Base-by-base conservation (phyloP, 2,888 invertebrate genomes). In the Conchocele bisecta region DNA sequence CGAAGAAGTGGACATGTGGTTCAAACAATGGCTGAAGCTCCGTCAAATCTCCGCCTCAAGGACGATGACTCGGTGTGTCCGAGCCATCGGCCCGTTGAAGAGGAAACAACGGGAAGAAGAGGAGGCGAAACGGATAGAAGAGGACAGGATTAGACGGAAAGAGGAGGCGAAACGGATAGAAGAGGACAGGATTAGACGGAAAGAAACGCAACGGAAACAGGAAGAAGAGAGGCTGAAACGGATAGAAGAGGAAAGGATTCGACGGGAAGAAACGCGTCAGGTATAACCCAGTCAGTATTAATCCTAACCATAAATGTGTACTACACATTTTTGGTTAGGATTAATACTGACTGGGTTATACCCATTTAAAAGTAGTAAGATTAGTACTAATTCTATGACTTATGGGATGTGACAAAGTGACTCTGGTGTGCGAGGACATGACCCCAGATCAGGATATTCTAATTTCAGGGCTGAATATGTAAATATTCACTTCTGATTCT, bases 1-100 rank as follows among this genome's bases (percentile, higher is more conserved):
- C 31, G 73, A 79, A 6, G 42, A 64, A 13, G 48, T 75, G 0
- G 53, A 64, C 39, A 35, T 46, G 0, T 79, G 70, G 59, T 44
- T 84, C 26, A 79, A 79, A 42, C 69, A 59, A 31, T 42, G 41
- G 11, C 37, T 73, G 7, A 48, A 29, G 15, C 20, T 71, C 11
- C 50, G 79, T 2, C 56, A 77, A 42, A 64, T 42, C 7, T 9
- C 63, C 20, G 78, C 79, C 0, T 61, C 37, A 24, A 26, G 31
- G 11, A 63, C 33, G 1, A 46, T 76, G 5, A 46, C 64, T 15
- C 54, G 22, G 3, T 58, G 57, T 35, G 29, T 60, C 20, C n/a
- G 42, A 13, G 59, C 33, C 42, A 44, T 39, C 5, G 53, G 22
- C 28, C 42, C 58, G 46, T 48, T 46, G 42, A 48, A 54, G 29